Conservation (phyloP, 2,888 invertebrate genomes). For the Eupithecia vulgata region DNA sequence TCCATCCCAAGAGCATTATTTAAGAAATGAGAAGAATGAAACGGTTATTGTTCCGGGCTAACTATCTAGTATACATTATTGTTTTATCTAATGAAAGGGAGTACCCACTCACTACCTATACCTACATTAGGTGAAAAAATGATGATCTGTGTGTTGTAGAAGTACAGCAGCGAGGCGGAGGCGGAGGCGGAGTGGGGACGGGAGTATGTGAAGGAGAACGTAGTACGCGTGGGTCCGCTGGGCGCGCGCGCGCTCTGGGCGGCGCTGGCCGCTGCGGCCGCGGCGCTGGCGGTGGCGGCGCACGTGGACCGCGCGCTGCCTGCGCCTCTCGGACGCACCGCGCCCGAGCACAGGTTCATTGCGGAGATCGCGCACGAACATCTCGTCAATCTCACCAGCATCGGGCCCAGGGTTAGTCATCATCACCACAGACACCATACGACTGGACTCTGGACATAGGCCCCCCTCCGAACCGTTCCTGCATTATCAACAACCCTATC, state of each 20-base stretch:
- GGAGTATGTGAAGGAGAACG: conserved; percentile 61
- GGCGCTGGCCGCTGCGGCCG: conserved; percentile 78
- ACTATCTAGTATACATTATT: no score
- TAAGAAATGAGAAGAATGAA: no score
- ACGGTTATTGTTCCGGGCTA: no score
- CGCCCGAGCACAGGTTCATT: conserved; percentile 55
- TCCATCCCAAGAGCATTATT: no score
- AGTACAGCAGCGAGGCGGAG: background rate
- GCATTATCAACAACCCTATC: no score
- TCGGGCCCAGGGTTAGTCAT: conserved; percentile 80
- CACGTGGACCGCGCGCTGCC: conserved; percentile 85
- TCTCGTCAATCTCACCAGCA: conserved; percentile 85
- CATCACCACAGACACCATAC: background rate
- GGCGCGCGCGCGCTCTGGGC: conserved; percentile 77
- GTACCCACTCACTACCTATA: no score
- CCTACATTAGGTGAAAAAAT: no score
- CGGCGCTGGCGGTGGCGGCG: conserved; percentile 78
- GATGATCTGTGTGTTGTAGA: background rate
- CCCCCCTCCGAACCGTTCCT: no score
- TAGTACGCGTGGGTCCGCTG: conserved; percentile 44
- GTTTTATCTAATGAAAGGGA: no score
- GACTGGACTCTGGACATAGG: no score
- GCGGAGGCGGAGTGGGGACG: background rate
- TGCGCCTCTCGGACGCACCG: conserved; percentile 65
- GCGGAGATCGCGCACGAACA: conserved; percentile 87